phyloP scores from a whole-genome alignment of 2,797 vertebrate genomes.

The Lacerta viridis region DNA sequence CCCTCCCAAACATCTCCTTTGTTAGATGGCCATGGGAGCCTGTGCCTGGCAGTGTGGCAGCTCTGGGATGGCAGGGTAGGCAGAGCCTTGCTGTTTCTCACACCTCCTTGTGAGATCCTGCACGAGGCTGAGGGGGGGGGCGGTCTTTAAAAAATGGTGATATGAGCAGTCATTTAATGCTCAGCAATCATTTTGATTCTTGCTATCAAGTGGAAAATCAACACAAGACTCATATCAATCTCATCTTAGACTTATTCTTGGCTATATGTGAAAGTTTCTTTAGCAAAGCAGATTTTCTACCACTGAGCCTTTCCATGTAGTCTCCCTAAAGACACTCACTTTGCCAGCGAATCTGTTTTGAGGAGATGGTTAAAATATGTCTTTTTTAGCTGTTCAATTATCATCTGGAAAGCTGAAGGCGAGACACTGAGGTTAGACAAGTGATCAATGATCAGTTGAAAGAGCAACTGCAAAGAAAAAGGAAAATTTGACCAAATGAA shows the following conservation, averaged over 20 bases:
- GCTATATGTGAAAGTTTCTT: background rate
- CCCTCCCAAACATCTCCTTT: background rate
- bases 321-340: slow-evolving; percentile 77
- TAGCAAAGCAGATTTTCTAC: background rate
- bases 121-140: no score
- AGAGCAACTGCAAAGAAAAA: slow-evolving; percentile 81
- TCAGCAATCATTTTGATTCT: background rate
- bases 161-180: background rate
- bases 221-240: background rate
- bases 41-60: no score
- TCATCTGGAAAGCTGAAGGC: slow-evolving; percentile 84
- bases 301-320: background rate
- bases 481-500: background rate
- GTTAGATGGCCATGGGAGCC: no score
- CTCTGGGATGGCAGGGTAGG: no score
- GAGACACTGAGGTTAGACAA: slow-evolving; percentile 84
- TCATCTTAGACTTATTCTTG: background rate
- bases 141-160: background rate
- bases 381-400: slow-evolving; percentile 88
- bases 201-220: background rate
- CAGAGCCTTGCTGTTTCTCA: no score
- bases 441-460: slow-evolving; percentile 86
- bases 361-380: slow-evolving; percentile 88
- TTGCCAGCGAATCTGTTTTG: slow-evolving; percentile 87
- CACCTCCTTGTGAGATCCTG: no score